phyloP scores from a whole-genome alignment of 2,888 invertebrate genomes.

The Alviniconcha strummeri region DNA sequence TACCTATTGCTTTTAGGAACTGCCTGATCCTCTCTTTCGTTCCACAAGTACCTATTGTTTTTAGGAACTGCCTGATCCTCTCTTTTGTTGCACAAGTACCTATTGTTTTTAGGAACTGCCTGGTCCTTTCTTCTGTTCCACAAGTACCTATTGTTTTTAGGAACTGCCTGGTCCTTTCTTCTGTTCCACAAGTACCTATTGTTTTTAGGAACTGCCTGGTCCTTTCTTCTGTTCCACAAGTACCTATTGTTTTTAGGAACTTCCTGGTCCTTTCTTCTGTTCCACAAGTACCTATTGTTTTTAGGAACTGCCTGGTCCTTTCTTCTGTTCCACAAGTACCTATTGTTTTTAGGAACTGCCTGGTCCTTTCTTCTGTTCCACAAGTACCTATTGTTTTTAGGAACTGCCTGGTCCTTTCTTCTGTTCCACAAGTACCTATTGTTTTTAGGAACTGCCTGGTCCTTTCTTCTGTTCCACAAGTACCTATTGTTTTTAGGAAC shows the following conservation, averaged over 20 bases:
- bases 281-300: not conserved
- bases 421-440: no score
- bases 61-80: constrained; percentile 34
- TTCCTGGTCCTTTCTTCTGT: no score
- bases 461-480: no score
- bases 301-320: constrained; percentile 34
- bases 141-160: not conserved
- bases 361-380: no score
- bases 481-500: no score
- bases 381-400: not conserved
- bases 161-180: constrained; percentile 32
- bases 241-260: no score
- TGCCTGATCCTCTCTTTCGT: no score
- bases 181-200: not conserved
- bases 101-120: constrained; percentile 37
- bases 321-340: not conserved
- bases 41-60: not conserved
- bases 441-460: no score
- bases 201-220: constrained; percentile 37
- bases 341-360: constrained; percentile 37
- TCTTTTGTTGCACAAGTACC: not conserved
- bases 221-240: not conserved
- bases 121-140: no score
- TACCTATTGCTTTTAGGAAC: no score
- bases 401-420: constrained; percentile 32